Evolutionary conservation across 2,797 vertebrate species (phyloP).

Genomic region (Dendrocincla fuliginosa): DNA sequence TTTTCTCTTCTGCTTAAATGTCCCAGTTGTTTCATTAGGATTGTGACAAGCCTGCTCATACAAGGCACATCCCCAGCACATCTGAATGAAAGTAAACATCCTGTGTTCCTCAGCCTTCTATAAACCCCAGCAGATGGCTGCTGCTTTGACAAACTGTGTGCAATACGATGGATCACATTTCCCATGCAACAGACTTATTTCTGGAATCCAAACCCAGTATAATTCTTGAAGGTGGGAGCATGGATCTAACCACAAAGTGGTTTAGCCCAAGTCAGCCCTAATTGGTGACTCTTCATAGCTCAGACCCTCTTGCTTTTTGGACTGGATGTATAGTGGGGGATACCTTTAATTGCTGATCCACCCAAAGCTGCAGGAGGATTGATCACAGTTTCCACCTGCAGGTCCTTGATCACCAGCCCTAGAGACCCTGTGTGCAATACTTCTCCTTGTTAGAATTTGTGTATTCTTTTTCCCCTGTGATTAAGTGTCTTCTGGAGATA

Average conservation of each 20-base stretch:
- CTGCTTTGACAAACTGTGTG: slow-evolving; percentile 32
- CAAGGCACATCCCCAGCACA: slow-evolving; percentile 6
- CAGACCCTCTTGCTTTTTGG: neutral
- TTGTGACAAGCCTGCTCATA: neutral
- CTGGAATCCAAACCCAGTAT: neutral
- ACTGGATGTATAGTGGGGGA: neutral
- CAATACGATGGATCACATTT: slow-evolving; percentile 17
- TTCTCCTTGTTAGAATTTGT: neutral
- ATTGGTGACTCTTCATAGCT: fast-evolving
- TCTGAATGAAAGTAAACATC: slow-evolving; percentile 56
- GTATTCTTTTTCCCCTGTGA: neutral
- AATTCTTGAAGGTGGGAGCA: slow-evolving; percentile 8
- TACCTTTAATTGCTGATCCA: neutral
- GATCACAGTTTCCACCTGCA: neutral
- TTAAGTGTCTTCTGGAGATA: neutral
- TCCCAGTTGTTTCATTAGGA: slow-evolving; percentile 22
- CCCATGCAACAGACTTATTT: slow-evolving; percentile 54
- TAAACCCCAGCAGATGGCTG: slow-evolving; percentile 59
- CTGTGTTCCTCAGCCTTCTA: slow-evolving; percentile 49
- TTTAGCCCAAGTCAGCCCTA: neutral
- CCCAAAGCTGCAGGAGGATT: neutral
- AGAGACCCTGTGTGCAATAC: neutral
- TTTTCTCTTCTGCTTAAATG: neutral
- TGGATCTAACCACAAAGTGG: neutral
- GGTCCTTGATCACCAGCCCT: neutral